A percentile compares a stretch with the other conserved stretches of the same genome.
phyloP scores from a whole-genome alignment of 2,888 invertebrate species.

The Acanthosepion esculentum region DNA sequence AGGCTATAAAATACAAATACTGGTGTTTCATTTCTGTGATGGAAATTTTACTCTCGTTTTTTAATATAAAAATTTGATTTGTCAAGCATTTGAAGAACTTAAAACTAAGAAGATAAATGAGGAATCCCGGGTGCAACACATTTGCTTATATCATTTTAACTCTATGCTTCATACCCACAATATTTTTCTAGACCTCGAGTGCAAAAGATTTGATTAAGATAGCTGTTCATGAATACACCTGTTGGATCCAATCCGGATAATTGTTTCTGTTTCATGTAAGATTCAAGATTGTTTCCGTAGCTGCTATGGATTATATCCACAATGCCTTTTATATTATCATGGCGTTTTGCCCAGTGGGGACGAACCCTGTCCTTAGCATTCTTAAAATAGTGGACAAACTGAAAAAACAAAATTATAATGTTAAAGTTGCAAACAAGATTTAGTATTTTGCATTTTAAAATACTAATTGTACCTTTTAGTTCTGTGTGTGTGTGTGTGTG shows the following conservation, averaged over 20 bases:
- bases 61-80: no score
- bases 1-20: no score
- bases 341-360: conserved; percentile 60
- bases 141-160: neutral
- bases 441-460: no score
- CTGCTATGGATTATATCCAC: conserved; percentile 53
- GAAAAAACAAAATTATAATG: neutral
- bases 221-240: conserved; percentile 59
- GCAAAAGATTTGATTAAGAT: conserved; percentile 56
- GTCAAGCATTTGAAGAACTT: no score
- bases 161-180: neutral
- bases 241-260: conserved; percentile 55
- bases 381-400: conserved; percentile 50
- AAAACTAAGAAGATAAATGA: no score
- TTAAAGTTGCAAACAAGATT: neutral
- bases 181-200: neutral
- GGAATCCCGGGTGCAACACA: no score
- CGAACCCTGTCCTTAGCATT: conserved; percentile 55
- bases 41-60: no score
- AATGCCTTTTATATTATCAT: conserved; percentile 57
- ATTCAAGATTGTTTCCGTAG: conserved; percentile 54
- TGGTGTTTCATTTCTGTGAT: no score
- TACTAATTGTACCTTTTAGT: no score
- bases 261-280: conserved; percentile 52
- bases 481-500: no score